phyloP scores from a whole-genome alignment of 1,140 invertebrate species.

The Apis mellifera region Amel_HAv3.1 CM009934.2:8818001-8818500 shows the following conservation, averaged over 20 bases:
- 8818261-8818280: background rate
- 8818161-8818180: background rate
- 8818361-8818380: too few species aligned
- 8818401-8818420: background rate
- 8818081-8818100: background rate
- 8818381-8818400: background rate
- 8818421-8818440: background rate
- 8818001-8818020: constrained; percentile 4
- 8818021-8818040: background rate
- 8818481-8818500: constrained; percentile 55
- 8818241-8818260: background rate
- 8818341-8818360: too few species aligned
- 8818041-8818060: background rate
- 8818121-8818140: background rate
- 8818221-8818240: background rate
- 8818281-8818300: too few species aligned
- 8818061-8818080: background rate
- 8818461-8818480: too few species aligned
- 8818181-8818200: too few species aligned
- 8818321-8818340: too few species aligned
- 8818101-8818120: background rate
- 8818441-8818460: background rate
- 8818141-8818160: background rate
- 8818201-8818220: background rate
- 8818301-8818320: too few species aligned